These are phyloP conservation scores for Mantis religiosa DNA, from an alignment of 2,888 invertebrate species.

Conservation along the genomic window DNA sequence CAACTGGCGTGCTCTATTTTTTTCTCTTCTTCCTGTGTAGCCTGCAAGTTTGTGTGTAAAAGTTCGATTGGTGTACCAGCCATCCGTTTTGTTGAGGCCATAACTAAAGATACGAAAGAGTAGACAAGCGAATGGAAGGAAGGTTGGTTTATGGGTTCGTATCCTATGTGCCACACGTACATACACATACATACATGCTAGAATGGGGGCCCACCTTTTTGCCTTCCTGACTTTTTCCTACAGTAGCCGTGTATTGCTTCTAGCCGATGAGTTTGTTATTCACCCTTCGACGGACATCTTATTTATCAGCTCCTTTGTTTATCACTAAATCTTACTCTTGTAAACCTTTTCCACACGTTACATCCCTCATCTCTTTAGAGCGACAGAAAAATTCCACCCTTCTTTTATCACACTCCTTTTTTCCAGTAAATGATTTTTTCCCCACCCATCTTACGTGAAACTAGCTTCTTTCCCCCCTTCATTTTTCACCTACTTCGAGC, in stretches of 20 bases:
- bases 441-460: not conserved
- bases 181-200: not conserved
- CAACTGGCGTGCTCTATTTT: not conserved
- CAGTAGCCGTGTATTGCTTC: not conserved
- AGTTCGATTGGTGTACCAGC: constrained; percentile 30
- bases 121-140: constrained; percentile 27
- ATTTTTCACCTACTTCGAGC: not conserved
- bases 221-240: not conserved
- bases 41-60: constrained; percentile 1
- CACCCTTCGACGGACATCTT: not conserved
- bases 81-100: constrained; percentile 30
- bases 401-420: not conserved
- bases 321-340: not conserved
- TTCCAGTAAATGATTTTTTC: not conserved
- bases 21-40: not conserved
- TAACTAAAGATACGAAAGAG: constrained; percentile 27
- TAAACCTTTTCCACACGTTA: not conserved
- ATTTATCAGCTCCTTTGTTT: not conserved
- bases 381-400: not conserved
- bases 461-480: not conserved
- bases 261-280: not conserved
- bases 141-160: constrained; percentile 24
- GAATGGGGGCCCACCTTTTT: not conserved
- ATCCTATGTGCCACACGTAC: constrained; percentile 7
- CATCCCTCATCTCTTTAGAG: not conserved